phyloP scores from a whole-genome alignment of 92 coral and sea anemone genomes.

The Desmophyllum pertusum region DNA sequence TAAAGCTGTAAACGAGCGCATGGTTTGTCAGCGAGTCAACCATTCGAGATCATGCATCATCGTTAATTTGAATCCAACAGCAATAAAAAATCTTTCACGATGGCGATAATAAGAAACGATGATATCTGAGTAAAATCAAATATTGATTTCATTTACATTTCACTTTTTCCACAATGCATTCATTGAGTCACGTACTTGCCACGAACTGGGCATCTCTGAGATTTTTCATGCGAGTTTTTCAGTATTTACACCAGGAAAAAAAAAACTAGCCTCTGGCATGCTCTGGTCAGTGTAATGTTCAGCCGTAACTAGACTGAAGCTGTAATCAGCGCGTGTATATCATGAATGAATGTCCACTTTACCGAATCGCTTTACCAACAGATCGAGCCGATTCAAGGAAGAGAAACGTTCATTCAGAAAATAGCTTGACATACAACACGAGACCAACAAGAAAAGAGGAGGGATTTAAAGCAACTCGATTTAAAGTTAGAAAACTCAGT shows the following conservation, averaged over 20 bases:
- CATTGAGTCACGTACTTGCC: conserved; percentile 11
- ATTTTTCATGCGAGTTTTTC: neutral
- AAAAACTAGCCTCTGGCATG: no score
- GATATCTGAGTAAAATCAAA: conserved; percentile 2
- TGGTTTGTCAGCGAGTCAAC: neutral
- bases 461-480: neutral
- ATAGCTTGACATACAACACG: neutral
- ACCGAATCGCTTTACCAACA: neutral
- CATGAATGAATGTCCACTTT: neutral
- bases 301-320: neutral
- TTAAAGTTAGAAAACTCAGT: neutral
- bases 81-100: conserved; percentile 1
- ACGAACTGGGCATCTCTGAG: neutral
- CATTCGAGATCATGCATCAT: no score
- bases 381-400: neutral
- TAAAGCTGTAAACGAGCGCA: neutral
- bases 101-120: conserved; percentile 1
- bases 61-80: neutral
- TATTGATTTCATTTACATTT: neutral
- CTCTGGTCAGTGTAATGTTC: neutral
- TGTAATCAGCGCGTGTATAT: neutral
- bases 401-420: neutral
- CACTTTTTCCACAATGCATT: neutral
- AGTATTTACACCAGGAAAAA: neutral
- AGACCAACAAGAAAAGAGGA: neutral